Percentiles rank a stretch among this genome's conserved stretches.
These are phyloP conservation scores for Microctonus aethiopoides DNA, from an alignment of 2,888 invertebrate genomes.

Conservation along the genomic window DNA sequence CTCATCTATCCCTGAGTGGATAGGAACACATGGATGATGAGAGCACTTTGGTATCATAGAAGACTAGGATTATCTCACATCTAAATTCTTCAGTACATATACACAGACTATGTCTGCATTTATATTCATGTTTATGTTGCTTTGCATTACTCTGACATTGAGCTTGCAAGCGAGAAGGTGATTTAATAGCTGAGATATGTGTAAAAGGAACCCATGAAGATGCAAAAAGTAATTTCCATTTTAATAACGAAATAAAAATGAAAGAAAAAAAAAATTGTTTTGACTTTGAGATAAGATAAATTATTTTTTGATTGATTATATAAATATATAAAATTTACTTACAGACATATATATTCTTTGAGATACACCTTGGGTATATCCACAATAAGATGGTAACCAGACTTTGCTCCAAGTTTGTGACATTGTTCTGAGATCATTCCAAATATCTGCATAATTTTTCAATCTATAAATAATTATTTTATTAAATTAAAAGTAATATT, in stretches of 20 bases:
- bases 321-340: constrained; percentile 45
- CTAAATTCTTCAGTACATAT: constrained; percentile 44
- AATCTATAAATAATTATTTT: constrained; percentile 68
- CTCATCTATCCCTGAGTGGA: constrained; percentile 55
- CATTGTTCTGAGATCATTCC: constrained; percentile 76
- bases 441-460: constrained; percentile 77
- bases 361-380: constrained; percentile 79
- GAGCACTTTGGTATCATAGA: constrained; percentile 43
- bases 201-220: constrained; percentile 39
- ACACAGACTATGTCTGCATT: neutral
- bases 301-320: neutral
- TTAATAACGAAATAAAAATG: constrained; percentile 14
- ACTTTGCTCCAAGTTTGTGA: constrained; percentile 75
- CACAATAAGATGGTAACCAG: constrained; percentile 77
- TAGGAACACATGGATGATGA: constrained; percentile 55
- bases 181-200: constrained; percentile 33
- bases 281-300: too few relatives aligned
- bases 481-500: neutral
- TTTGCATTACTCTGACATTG: constrained; percentile 11
- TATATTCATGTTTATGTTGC: neutral
- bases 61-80: constrained; percentile 58
- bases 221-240: constrained; percentile 23
- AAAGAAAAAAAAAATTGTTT: constrained; percentile 1
- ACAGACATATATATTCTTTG: constrained; percentile 70
- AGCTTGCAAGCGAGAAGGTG: constrained; percentile 28